Percentiles rank a stretch among this genome's conserved stretches.
Conservation (phyloP, 2,113 vertebrate species). For the Haplotaxodon microlepis region DNA sequence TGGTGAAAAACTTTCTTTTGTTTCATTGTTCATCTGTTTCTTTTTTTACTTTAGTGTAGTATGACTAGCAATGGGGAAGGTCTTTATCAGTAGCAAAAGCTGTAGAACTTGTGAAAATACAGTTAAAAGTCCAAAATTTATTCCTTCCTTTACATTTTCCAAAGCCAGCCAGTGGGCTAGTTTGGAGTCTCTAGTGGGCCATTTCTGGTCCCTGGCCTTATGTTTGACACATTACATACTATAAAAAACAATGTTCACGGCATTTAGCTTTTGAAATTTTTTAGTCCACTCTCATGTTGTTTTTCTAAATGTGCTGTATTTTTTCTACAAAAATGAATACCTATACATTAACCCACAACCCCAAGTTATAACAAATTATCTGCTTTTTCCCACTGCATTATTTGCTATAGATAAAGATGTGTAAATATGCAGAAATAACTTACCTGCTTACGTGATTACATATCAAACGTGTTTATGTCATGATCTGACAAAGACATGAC, state of each 20-base stretch:
- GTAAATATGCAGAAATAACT: background rate
- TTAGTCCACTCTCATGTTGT: background rate
- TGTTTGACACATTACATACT: background rate
- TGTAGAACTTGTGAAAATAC: background rate
- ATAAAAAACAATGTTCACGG: background rate
- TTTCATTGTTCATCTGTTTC: background rate
- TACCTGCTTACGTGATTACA: background rate
- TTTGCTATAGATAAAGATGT: background rate
- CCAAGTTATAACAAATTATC: background rate
- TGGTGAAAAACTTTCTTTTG: background rate
- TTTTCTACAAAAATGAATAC: background rate
- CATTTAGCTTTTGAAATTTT: background rate
- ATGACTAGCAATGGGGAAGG: background rate
- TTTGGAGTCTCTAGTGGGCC: background rate
- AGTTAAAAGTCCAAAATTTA: background rate
- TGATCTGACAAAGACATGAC: background rate
- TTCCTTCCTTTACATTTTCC: background rate
- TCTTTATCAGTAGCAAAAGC: background rate
- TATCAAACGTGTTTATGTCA: background rate
- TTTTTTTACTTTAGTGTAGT: background rate
- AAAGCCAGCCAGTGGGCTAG: background rate
- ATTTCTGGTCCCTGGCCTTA: background rate
- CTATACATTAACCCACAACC: background rate
- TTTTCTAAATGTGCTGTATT: background rate
- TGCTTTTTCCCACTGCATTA: background rate